Conservation (phyloP, 2,888 invertebrate species). For the Ichneumoninae sp. region DNA sequence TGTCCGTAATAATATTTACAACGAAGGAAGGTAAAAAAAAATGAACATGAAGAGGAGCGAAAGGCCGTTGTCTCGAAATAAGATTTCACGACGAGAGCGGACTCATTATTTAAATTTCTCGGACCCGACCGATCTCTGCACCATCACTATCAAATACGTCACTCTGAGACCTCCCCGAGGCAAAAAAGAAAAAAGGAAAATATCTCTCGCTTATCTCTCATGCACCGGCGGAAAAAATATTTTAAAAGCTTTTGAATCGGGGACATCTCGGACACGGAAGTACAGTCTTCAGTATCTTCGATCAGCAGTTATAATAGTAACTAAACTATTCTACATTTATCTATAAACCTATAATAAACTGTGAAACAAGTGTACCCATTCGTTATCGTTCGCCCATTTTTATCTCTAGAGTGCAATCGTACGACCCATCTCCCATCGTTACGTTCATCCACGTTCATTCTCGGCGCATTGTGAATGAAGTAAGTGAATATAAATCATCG, state of each 20-base stretch:
- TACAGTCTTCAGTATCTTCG: conserved; percentile 82
- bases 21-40: conserved; percentile 76
- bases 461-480: conserved; percentile 24
- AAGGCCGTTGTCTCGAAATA: conserved; percentile 76
- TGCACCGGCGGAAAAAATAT: conserved; percentile 56
- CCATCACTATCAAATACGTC: conserved; percentile 70
- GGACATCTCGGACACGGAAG: conserved; percentile 75
- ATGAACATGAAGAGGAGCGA: conserved; percentile 37
- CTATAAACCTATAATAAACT: conserved; percentile 84
- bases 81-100: conserved; percentile 78
- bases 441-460: conserved; percentile 5
- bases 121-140: conserved; percentile 75
- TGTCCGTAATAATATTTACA: conserved; percentile 83
- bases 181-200: conserved; percentile 52
- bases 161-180: conserved; percentile 74
- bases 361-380: conserved; percentile 83
- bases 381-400: conserved; percentile 65
- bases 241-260: conserved; percentile 71
- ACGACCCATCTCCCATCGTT: conserved; percentile 33
- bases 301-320: conserved; percentile 84
- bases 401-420: conserved; percentile 58
- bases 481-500: conserved; percentile 44
- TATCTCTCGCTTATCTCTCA: conserved; percentile 54
- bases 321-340: conserved; percentile 84
- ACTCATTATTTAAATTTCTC: conserved; percentile 76